Conservation (phyloP, 2,888 invertebrate genomes). For the Nysson spinosus region DNA sequence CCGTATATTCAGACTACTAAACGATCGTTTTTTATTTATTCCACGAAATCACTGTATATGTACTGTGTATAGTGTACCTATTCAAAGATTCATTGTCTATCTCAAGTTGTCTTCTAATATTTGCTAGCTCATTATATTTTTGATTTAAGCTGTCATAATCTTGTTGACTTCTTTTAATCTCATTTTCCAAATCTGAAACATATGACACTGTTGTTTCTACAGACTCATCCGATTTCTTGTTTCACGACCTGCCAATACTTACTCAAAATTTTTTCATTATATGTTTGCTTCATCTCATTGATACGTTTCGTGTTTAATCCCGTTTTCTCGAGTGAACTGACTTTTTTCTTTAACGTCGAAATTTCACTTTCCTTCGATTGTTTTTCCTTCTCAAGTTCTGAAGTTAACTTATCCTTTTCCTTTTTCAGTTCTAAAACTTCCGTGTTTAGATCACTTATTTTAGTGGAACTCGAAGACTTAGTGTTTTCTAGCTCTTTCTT, state of each 20-base stretch:
- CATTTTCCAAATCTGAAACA: constrained; percentile 82
- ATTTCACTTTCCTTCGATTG: constrained; percentile 89
- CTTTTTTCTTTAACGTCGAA: constrained; percentile 86
- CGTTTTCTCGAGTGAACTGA: constrained; percentile 82
- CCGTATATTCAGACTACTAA: too few species aligned
- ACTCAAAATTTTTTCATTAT: constrained; percentile 85
- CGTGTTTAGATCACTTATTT: constrained; percentile 78
- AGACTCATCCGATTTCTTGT: too few species aligned
- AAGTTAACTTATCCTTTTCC: constrained; percentile 83
- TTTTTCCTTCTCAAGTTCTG: constrained; percentile 85
- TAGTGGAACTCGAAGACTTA: constrained; percentile 75
- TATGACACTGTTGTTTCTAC: constrained; percentile 37
- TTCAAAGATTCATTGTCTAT: constrained; percentile 90
- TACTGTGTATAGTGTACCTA: constrained; percentile 80
- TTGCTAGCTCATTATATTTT: constrained; percentile 90
- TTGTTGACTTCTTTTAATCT: constrained; percentile 83
- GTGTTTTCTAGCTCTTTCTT: constrained; percentile 80
- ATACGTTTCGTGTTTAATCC: constrained; percentile 83
- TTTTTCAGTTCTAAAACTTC: constrained; percentile 80
- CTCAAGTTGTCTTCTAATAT: constrained; percentile 89
- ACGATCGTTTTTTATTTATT: too few species aligned
- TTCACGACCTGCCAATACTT: constrained; percentile 59
- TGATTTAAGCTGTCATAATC: constrained; percentile 89
- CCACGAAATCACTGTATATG: too few species aligned
- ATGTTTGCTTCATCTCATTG: constrained; percentile 83